Base-by-base conservation (phyloP, 2,797 vertebrate species). In the Cossypha niveicapilla region DNA sequence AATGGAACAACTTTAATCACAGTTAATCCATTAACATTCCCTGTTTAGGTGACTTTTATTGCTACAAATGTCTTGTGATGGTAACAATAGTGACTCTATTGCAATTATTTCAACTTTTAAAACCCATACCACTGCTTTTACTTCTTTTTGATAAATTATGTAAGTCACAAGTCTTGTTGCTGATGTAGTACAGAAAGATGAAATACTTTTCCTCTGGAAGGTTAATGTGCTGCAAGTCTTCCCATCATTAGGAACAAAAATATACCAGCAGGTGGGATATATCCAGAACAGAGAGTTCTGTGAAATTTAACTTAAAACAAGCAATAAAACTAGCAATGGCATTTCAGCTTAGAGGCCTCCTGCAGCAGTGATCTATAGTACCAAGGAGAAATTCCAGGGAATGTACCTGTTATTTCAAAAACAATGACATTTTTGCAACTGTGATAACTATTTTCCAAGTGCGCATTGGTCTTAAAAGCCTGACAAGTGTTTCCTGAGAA, bases 231-330 rank as follows among this genome's bases (percentile, higher is more conserved):
- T 93, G 65, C 76, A 87, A 91, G 95, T 92, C 88, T 95, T 79
- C 84, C 56, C 73, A 50, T 92, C 94, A 96, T 88, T 93, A 95
- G 90, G 88, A 95, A 91, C 88, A 96, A 96, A 96, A 96, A 94
- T 94, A 86, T 19, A 87, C 90, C 93, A 94, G 96, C 95, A 95
- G 96, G 96, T 94, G 95, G 94, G 92, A 94, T 89, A 76, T 54
- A 88, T 62, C 62, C 62, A 81, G 91, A 92, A 90, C 94, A 93
- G 70, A 93, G 72, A 53, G 25, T 92, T 94, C 91, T 90, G 88
- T 90, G 53, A 93, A 95, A 92, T 93, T 87, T 65, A 93, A 10
- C 77, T 93, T 88, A 71, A 91, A 93, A 80, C 58, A 86, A 45
- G 86, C 84, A 94, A 90, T 96, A 94, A 94, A 96, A 73, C 35